Percentiles rank a stretch among this genome's conserved stretches.
Conservation (phyloP, 2,113 vertebrate species). For the Ciconia maguari region DNA sequence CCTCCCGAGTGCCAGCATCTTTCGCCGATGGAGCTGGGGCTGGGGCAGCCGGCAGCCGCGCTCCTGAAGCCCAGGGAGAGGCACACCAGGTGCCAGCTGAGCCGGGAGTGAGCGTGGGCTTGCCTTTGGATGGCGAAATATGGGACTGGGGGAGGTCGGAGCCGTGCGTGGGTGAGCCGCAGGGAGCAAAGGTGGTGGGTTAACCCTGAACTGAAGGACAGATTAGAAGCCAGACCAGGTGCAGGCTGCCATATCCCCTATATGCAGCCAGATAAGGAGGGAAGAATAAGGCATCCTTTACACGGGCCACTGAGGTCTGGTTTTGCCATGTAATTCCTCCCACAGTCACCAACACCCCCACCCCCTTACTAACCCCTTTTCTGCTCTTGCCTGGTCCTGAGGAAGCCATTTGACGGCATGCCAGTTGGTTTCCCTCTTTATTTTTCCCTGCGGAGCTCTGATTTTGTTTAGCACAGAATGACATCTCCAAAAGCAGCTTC, state of each 20-base stretch:
- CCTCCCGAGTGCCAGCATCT: rapidly evolving
- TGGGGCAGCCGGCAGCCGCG: rapidly evolving
- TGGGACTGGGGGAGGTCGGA: background rate
- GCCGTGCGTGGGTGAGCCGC: rapidly evolving
- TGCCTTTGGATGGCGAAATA: background rate
- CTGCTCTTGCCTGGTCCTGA: background rate
- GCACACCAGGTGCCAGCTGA: rapidly evolving
- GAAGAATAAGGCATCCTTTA: background rate
- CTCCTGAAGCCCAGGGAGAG: background rate
- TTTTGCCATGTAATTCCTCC: background rate
- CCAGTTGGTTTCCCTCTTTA: background rate
- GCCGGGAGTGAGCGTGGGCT: rapidly evolving
- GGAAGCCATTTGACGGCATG: background rate
- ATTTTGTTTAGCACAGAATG: background rate
- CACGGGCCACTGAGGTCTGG: background rate
- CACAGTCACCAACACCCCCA: rapidly evolving
- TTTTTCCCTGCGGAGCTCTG: background rate
- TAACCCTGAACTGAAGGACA: background rate
- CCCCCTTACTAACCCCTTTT: background rate
- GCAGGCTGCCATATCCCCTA: background rate
- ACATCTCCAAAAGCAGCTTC: background rate
- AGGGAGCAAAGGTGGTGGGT: background rate
- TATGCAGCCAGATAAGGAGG: background rate
- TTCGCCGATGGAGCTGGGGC: background rate
- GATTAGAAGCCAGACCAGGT: background rate